Base-by-base conservation (phyloP, 2,888 invertebrate species). In the Phyllotreta striolata region DNA sequence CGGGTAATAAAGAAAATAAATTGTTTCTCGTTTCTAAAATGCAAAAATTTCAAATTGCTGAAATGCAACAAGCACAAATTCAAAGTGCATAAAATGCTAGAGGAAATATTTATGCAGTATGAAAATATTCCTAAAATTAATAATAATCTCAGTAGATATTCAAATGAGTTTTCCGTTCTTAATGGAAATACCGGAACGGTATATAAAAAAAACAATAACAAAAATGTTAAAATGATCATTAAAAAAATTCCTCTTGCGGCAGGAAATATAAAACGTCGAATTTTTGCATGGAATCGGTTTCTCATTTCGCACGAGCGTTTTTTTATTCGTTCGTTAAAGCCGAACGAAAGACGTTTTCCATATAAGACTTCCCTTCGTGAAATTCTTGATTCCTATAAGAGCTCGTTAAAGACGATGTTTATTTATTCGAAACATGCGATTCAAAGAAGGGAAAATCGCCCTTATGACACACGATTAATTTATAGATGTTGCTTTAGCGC, bases 331-430 rank as follows among this genome's bases (percentile, higher is more conserved):
- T 49, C 13, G 54, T 49, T 56, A 51, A 55, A 57, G 24, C 58
- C 49, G 63, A 68, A 66, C 59, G 67, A 64, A 69, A 44, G 10
- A 66, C 64, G 63, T 66, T 66, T 63, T 64, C 24, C 67, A 64
- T 69, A 69, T 70, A 66, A 61, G 67, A 70, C 70, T 72, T 71
- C 72, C 24, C 72, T 71, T 68, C 34, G 47, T 65, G 66, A 66
- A 70, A 70, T 73, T 72, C 71, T 71, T 74, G 70, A 69, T 73
- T 69, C 69, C 64, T 70, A 24, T 24, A 71, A 72, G 70, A 71
- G 70, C 71, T 72, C 69, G 66, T 70, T 71, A 71, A 65, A 46
- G 55, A 49, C 57, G 68, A 67, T 66, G 69, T 69, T 24, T 70
- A 71, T 69, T 63, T 68, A 62, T 47, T 63, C 58, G 55, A 71